Base-by-base conservation (phyloP, 2,888 invertebrate species). In the Brachypterus glaber region DNA sequence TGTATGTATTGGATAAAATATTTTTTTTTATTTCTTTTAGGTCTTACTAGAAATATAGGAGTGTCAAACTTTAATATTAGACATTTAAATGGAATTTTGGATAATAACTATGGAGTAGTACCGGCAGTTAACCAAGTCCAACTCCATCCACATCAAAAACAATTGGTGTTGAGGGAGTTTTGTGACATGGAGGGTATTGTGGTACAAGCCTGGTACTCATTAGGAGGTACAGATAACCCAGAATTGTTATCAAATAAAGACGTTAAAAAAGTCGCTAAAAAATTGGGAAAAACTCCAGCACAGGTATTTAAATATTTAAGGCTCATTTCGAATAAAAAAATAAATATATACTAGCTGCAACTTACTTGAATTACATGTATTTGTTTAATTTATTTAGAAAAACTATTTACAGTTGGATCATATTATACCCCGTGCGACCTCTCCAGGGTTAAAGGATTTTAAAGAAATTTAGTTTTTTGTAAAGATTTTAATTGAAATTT, bases 81-180 rank as follows among this genome's bases (percentile, higher is more conserved):
- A 15, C 87, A 88, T 62, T 57, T 89, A 14, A 60, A 71, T 37
- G 75, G 82, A 43, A 59, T 88, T 17, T 52, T 73, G 15, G 46
- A 55, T 14, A 63, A 66, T 42, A 68, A 72, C 35, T 64, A 66
- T 37, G 68, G 66, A 3, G 62, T 75, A 2, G 60, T 67, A 41
- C 84, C 85, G 9, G 73, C 76, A 40, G 79, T 87, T 1, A 78
- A 84, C 59, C 85, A 82, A 79, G 79, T 84, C 27, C 88, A 89
- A 60, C 82, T 77, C 69, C 87, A 89, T 64, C 89, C 89, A 0
- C 76, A 79, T 55, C 79, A 74, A 50, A 69, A 72, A 37, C 79
- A 83, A 58, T 59, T 61, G 1, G 74, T 77, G 14, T 60, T 89
- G 15, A 62, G 76, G 4, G 57, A 74, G 2, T 77, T 73, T 48